These are phyloP conservation scores for Solenopsis invicta DNA, from an alignment of 1,140 invertebrate genomes.

Conservation along the genomic window DNA sequence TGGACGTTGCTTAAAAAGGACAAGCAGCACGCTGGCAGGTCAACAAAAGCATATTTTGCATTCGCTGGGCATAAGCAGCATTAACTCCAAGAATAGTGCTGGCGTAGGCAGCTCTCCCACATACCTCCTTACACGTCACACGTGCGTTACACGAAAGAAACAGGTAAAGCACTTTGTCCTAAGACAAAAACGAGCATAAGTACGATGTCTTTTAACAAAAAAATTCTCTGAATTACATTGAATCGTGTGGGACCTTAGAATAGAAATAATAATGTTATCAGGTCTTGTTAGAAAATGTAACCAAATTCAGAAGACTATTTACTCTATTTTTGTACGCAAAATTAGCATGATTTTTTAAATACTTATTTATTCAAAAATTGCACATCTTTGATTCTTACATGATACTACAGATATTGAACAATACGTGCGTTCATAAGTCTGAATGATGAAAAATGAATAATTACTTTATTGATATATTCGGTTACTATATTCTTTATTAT, in stretches of 20 bases:
- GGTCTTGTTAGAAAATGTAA: neutral
- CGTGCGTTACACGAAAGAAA: slow-evolving; percentile 46
- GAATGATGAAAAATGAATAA: neutral
- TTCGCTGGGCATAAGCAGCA: slow-evolving; percentile 79
- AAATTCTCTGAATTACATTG: neutral
- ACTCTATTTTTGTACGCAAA: neutral
- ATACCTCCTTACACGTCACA: slow-evolving; percentile 72
- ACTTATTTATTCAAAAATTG: slow-evolving; percentile 15
- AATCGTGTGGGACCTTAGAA: neutral
- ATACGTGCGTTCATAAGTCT: neutral
- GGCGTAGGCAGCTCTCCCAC: slow-evolving; percentile 78
- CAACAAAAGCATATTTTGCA: slow-evolving; percentile 83
- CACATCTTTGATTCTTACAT: too few species aligned
- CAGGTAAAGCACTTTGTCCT: slow-evolving; percentile 18
- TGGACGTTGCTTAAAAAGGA: slow-evolving; percentile 58
- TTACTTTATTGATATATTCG: neutral
- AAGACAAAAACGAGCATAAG: slow-evolving; percentile 10
- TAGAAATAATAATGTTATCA: neutral
- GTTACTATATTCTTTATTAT: neutral
- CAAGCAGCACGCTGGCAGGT: slow-evolving; percentile 72
- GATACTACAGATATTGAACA: neutral
- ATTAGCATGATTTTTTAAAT: neutral
- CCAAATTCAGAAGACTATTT: neutral
- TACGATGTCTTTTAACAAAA: neutral
- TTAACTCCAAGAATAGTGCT: slow-evolving; percentile 82